Conservation (phyloP, 2,113 vertebrate species). For the Girardinichthys multiradiatus region DNA sequence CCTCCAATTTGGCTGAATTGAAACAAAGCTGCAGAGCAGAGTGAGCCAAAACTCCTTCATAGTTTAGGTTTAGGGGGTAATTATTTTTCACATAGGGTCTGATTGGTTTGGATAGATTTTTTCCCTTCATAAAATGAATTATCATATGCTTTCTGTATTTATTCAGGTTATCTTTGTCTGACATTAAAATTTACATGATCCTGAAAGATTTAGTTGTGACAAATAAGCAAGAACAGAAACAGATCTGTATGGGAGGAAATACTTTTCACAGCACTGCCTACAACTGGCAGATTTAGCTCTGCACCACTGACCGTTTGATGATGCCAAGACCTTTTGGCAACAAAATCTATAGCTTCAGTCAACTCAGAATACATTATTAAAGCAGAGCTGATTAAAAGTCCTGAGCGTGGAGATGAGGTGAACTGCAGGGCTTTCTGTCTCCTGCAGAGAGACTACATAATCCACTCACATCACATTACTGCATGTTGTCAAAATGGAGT, state of each 20-base stretch:
- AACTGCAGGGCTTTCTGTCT: not conserved
- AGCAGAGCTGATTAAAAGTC: not conserved
- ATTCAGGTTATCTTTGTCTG: too few species aligned
- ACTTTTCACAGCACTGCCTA: not conserved
- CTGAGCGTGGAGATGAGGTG: not conserved
- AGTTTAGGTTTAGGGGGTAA: too few species aligned
- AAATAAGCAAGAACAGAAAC: too few species aligned
- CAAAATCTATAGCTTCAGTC: constrained; percentile 5
- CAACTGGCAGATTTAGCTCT: not conserved
- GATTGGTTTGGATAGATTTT: too few species aligned
- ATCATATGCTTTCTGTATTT: too few species aligned
- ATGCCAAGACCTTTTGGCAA: not conserved
- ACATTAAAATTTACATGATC: too few species aligned
- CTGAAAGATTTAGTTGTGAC: too few species aligned
- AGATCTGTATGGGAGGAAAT: not conserved
- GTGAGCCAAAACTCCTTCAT: too few species aligned
- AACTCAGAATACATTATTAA: not conserved
- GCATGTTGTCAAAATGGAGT: not conserved
- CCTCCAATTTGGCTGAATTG: not conserved
- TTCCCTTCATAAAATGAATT: too few species aligned
- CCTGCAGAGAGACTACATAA: not conserved
- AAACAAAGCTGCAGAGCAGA: not conserved
- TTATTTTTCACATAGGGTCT: too few species aligned
- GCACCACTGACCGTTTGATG: not conserved
- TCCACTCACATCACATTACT: constrained; percentile 15